These are phyloP conservation scores for Xyrauchen texanus DNA, from an alignment of 2,113 vertebrate genomes.

Conservation along the genomic window DNA sequence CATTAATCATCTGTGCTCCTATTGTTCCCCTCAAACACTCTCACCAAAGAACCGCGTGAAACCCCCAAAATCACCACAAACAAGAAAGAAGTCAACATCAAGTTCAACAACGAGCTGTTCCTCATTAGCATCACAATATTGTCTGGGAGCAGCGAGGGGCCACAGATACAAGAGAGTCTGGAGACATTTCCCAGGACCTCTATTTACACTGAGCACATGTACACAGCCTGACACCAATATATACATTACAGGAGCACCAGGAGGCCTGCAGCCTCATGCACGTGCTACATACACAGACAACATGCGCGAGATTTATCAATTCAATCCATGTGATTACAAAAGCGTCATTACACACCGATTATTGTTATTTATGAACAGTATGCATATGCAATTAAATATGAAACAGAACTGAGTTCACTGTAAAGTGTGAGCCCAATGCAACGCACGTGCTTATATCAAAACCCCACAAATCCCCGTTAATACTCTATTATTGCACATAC, in stretches of 20 bases:
- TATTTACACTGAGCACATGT: not conserved
- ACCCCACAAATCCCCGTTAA: too few relatives aligned
- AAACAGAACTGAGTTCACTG: too few relatives aligned
- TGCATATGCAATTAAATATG: too few relatives aligned
- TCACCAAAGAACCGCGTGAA: conserved; percentile 53
- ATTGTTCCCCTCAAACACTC: conserved; percentile 11
- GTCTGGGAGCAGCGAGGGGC: conserved; percentile 77
- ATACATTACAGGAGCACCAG: not conserved
- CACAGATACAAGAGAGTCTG: conserved; percentile 70
- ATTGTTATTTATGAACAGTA: too few relatives aligned
- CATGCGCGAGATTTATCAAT: too few relatives aligned
- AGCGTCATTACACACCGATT: too few relatives aligned
- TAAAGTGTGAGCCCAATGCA: too few relatives aligned
- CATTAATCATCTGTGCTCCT: not conserved
- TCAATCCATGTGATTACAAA: too few relatives aligned
- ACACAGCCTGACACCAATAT: not conserved
- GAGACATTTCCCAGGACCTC: conserved; percentile 87
- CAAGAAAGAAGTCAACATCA: conserved; percentile 86
- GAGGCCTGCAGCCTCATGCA: not conserved
- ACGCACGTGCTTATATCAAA: too few relatives aligned
- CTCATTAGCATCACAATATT: conserved; percentile 84
- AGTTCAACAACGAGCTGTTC: conserved; percentile 85
- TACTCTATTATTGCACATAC: too few relatives aligned
- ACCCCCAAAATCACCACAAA: conserved; percentile 51
- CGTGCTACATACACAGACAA: too few relatives aligned